A percentile compares a stretch with the other conserved stretches of the same genome.
phyloP scores from a whole-genome alignment of 2,113 vertebrate genomes.

The Aldabrachelys gigantea region DNA sequence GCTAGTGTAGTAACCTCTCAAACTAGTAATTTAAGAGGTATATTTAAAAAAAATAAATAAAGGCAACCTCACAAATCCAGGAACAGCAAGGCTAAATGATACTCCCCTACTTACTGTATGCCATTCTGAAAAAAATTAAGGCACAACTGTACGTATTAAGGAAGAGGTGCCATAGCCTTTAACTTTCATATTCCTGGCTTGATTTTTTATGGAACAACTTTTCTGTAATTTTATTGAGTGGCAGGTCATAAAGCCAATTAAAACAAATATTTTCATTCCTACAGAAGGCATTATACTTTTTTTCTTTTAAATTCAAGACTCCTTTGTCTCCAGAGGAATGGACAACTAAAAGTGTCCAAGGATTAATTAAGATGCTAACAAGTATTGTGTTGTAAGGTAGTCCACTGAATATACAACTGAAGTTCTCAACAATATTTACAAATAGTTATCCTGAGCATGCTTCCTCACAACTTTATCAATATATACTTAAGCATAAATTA shows the following conservation, averaged over 20 bases:
- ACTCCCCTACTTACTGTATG: neutral
- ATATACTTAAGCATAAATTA: slow-evolving; percentile 41
- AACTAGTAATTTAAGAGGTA: neutral
- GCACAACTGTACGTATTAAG: neutral
- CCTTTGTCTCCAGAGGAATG: neutral
- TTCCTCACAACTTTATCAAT: slow-evolving; percentile 35
- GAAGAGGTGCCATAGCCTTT: neutral
- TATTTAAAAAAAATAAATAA: neutral
- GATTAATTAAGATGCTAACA: slow-evolving; percentile 27
- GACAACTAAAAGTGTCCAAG: slow-evolving; percentile 63
- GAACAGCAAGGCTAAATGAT: slow-evolving; percentile 4
- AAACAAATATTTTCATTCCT: neutral
- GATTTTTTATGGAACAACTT: neutral
- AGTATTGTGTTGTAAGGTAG: slow-evolving; percentile 7
- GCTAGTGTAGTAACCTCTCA: neutral
- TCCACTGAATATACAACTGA: slow-evolving; percentile 58
- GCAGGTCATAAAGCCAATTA: neutral
- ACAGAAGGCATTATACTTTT: neutral
- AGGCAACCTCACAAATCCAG: neutral
- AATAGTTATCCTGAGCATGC: slow-evolving; percentile 13
- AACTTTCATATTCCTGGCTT: neutral
- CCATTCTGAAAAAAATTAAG: neutral
- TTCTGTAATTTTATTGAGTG: neutral
- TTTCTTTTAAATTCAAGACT: neutral
- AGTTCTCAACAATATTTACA: slow-evolving; percentile 60